phyloP scores from a whole-genome alignment of 2,888 invertebrate genomes.

The Asteroscopus sphinx region DNA sequence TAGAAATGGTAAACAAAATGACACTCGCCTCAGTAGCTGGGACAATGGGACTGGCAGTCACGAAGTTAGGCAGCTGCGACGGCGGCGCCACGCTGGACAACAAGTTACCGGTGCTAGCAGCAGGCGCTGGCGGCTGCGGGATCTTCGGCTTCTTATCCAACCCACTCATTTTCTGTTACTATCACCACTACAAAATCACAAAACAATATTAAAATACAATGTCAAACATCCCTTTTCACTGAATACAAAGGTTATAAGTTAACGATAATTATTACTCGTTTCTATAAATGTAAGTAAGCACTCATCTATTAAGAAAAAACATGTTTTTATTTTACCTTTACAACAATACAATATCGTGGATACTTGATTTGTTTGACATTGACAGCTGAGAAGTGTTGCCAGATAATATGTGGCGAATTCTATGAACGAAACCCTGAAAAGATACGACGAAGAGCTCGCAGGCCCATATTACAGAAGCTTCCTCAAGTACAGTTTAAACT shows the following conservation, averaged over 20 bases:
- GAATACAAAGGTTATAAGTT: neutral
- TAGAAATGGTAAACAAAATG: slow-evolving; percentile 27
- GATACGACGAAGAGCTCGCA: neutral
- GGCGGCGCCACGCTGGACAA: slow-evolving; percentile 93
- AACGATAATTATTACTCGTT: neutral
- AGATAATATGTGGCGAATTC: no score
- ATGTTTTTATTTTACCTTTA: slow-evolving; percentile 44
- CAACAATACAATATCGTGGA: slow-evolving; percentile 55
- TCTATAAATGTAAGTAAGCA: slow-evolving; percentile 7
- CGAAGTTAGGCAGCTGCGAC: slow-evolving; percentile 91
- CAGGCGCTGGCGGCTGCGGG: slow-evolving; percentile 83
- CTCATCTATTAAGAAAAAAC: slow-evolving; percentile 10
- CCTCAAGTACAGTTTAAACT: no score
- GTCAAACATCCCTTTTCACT: slow-evolving; percentile 1
- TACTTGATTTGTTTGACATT: slow-evolving; percentile 17
- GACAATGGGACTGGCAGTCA: slow-evolving; percentile 77
- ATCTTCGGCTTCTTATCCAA: slow-evolving; percentile 78
- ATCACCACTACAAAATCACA: slow-evolving; percentile 26
- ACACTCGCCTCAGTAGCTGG: slow-evolving; percentile 44
- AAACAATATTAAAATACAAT: slow-evolving; percentile 8
- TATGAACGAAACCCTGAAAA: no score
- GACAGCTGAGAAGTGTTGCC: slow-evolving; percentile 38
- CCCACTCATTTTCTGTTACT: slow-evolving; percentile 65
- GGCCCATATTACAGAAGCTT: no score
- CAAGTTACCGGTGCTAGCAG: slow-evolving; percentile 87